Percentiles rank a stretch among this genome's conserved stretches.
These are phyloP conservation scores for Archocentrus centrarchus DNA, from an alignment of 2,113 vertebrate species.

Conservation along the genomic window DNA sequence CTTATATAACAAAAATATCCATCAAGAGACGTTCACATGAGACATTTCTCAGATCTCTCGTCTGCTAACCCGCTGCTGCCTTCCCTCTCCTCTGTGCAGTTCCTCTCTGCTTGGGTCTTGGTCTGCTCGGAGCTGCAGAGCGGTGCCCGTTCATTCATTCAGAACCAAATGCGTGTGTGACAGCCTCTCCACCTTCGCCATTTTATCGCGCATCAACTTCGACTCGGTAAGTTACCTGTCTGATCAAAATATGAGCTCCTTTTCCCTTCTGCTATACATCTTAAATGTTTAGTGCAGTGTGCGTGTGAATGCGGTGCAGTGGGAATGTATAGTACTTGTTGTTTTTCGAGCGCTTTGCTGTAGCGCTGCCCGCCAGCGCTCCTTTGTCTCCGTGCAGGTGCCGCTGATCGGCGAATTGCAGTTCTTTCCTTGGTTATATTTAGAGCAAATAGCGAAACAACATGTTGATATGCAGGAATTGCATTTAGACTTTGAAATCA, in stretches of 20 bases:
- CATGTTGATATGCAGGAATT: conserved; percentile 38
- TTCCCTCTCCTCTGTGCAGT: conserved; percentile 78
- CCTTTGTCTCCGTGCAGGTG: conserved; percentile 70
- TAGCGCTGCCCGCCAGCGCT: conserved; percentile 33
- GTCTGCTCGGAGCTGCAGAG: conserved; percentile 97
- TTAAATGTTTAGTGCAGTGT: not conserved
- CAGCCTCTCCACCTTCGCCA: conserved; percentile 97
- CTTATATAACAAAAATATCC: not conserved
- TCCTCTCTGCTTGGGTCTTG: conserved; percentile 93
- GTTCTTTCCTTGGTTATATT: not conserved
- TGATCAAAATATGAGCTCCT: not conserved
- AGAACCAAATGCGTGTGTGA: conserved; percentile 98
- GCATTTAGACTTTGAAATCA: not conserved
- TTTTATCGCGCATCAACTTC: conserved; percentile 94
- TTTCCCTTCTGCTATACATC: not conserved
- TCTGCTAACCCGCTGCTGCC: conserved; percentile 56
- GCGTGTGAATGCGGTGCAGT: conserved; percentile 37
- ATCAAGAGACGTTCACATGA: conserved; percentile 40
- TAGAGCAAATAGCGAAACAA: conserved; percentile 15
- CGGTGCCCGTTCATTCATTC: conserved; percentile 91
- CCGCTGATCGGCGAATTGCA: conserved; percentile 32
- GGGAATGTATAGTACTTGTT: conserved; percentile 8
- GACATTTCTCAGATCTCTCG: conserved; percentile 61
- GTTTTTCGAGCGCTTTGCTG: conserved; percentile 51
- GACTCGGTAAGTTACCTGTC: conserved; percentile 90